Base-by-base conservation (phyloP, 2,888 invertebrate species). In the Chalcosyrphus nemorum region DNA sequence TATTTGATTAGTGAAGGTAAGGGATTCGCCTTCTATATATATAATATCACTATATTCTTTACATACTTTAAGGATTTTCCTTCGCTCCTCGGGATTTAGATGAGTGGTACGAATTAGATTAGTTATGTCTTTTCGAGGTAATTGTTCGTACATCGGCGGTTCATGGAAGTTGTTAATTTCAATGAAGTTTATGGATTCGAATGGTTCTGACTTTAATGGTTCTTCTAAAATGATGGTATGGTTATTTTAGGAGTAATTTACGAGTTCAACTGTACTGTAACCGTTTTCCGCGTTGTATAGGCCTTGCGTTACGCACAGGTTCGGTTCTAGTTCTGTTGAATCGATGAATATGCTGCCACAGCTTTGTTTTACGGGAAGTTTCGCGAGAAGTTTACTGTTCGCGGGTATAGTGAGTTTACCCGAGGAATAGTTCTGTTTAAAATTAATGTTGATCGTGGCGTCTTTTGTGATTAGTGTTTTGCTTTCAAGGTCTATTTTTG, bases 1-100 rank as follows among this genome's bases (percentile, higher is more conserved):
- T 4, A 87, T 70, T 32, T 76, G 35, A 50, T 81, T 85, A 6
- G 77, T 86, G 27, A 87, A 87, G 1, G 71, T 77, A 32, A 87
- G 38, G 1, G 45, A 27, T 41, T 74, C 45, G 2, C 57, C 41
- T 65, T 76, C 72, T 56, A 68, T 65, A n/a, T 70, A 71, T 29
- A 80, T 76, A 50, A 81, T 59, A 21, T 86, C 81, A 61, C 75
- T 29, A 21, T 29, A 82, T 43, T 47, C 15, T 35, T 27, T 65
- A 11, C 75, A 84, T 1, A 75, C 4, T 27, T 80, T 80, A 54
- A 81, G 32, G 2, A n/a, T 45, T 35, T 50, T 61, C 13, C 15
- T 71, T 50, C 29, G 29, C 7, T 81, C 75, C 65, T 81, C 78
- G 0, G n/a, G 6, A 35, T 82, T 81, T 0, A 86, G 38, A 27